Base-by-base conservation (phyloP, 2,888 invertebrate genomes). In the Achlya flavicornis region DNA sequence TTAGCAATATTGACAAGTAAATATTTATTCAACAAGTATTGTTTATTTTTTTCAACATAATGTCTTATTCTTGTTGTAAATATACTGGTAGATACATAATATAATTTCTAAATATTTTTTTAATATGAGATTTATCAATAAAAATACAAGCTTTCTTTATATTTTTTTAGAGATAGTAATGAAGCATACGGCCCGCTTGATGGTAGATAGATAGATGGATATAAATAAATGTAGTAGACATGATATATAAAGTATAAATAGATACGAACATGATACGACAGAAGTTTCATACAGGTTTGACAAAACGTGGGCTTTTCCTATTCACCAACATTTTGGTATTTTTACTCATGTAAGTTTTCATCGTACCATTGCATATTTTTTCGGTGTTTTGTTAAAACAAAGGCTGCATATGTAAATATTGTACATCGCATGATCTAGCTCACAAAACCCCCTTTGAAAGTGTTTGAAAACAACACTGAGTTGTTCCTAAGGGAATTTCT, bases 371-470 rank as follows among this genome's bases (percentile, higher is more conserved):
- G 41, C 8, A 11, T 8, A 38, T 59, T 59, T 59, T 60, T 60
- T 60, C 11, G 12, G 41, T 43, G 43, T 41, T 19, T 41, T 41
- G 12, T 35, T n/a, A 26, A 26, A 43, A 60, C 60, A 60, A 60
- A 60, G 60, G 41, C 53, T 0, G 53, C 19, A n/a, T 60, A 60
- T 60, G 60, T 35, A 60, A 60, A 60, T 59, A 41, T 19, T 60
- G 32, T 35, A 38, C 58, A 58, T 58, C 60, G 26, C 41, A n/a
- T 59, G 58, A 59, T 59, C 58, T 59, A 59, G 58, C 58, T 35
- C 59, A 60, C 60, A 60, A 60, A 60, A 60, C 38, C 60, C 63
- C 66, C 66, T 75, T 73, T 75, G 71, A 71, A 41, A 60, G 16
- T 59, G 19, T 41, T 38, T 60, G 11, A 26, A n/a, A 43, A 60